Evolutionary conservation across 2,113 vertebrate genomes (phyloP).

Genomic region (Petaurus breviceps): DNA sequence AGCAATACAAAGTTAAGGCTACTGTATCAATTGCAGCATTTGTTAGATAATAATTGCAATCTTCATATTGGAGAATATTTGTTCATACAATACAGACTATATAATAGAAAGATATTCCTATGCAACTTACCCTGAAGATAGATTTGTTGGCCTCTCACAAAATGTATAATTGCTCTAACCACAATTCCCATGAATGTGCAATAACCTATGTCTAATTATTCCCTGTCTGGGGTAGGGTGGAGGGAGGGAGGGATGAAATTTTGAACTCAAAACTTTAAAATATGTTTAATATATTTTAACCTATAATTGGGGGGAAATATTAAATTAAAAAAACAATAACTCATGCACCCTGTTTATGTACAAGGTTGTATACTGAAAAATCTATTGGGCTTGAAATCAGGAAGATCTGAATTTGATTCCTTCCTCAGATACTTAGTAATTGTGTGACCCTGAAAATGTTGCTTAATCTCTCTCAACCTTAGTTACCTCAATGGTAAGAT

Average conservation of each 20-base stretch:
- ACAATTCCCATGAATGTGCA: not conserved
- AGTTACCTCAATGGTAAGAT: not conserved
- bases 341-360: not conserved
- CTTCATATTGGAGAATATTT: not conserved
- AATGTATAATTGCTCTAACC: not conserved
- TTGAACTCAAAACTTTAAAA: no score
- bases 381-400: no score
- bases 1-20: not conserved
- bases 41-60: constrained; percentile 23
- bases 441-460: not conserved
- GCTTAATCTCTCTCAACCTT: not conserved
- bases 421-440: not conserved
- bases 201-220: not conserved
- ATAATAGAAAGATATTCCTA: not conserved
- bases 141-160: not conserved
- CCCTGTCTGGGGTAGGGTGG: not conserved
- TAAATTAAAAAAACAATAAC: not conserved
- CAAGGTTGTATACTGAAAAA: not conserved
- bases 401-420: not conserved
- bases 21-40: not conserved
- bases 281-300: not conserved
- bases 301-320: not conserved
- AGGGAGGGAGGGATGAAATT: not conserved
- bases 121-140: not conserved
- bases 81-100: not conserved